Base-by-base conservation (phyloP, 1,140 invertebrate species). In the Tetragonula clypearis region DNA sequence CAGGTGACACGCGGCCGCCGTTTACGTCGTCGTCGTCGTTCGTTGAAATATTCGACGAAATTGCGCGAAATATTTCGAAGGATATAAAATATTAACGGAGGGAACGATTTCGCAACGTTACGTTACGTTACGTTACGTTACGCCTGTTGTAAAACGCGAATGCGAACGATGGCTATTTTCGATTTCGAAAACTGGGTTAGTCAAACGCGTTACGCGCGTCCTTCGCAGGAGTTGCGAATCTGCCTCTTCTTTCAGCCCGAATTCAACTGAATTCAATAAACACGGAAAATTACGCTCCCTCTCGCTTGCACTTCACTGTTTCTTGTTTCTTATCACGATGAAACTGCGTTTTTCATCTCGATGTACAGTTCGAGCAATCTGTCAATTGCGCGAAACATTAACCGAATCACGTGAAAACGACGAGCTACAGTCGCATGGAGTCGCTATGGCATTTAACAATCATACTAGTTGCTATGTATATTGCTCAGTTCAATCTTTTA, bases 161-260 rank as follows among this genome's bases (percentile, higher is more conserved):
- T 30, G 53, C 23, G 71, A 66, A 75, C 79, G 11, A 81, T 14
- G 26, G 65, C 77, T 91, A 91, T 91, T 91, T 90, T 88, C 79
- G 81, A 91, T 82, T 86, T 74, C 30, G 30, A 68, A 85, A 91
- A 91, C 79, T 91, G 86, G 90, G 88, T 91, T 91, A 90, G 56
- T 72, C 82, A 89, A 91, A 91, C 88, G 88, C 78, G 88, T 88
- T 83, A 86, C 88, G 56, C 56, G 30, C 58, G 53, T 77, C 68
- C 72, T 88, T 88, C 66, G 17, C 77, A 19, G 15, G 15, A 21
- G 58, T 72, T 55, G 55, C 30, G 30, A 30, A 30, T 30, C 82
- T 69, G 30, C 65, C 78, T 49, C 72, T 77, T 83, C 72, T 77
- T 83, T 79, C 23, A 62, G 21, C 56, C 17, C 41, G 21, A n/a